Evolutionary conservation across 2,113 vertebrate genomes (phyloP).

Genomic region (Ibidorhyncha struthersii): DNA sequence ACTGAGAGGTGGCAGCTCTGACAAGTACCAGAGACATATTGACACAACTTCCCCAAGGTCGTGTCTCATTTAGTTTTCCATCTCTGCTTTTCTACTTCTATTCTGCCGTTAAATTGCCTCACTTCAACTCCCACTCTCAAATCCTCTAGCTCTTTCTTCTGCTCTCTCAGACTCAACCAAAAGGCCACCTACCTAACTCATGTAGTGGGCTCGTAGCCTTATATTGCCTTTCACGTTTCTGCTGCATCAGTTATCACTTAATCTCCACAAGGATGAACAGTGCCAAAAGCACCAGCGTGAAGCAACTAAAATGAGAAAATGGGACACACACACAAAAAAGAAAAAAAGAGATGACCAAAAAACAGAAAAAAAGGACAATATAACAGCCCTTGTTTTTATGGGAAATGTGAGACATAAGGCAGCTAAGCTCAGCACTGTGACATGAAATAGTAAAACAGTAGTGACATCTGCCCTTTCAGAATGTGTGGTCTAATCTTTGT

Average conservation of each 20-base stretch:
- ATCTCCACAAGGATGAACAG: background rate
- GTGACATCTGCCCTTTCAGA: constrained; percentile 51
- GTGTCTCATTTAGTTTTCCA: background rate
- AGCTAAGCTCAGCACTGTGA: constrained; percentile 48
- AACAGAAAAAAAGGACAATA: background rate
- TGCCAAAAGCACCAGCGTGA: background rate
- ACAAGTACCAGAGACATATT: background rate
- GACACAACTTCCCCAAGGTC: background rate
- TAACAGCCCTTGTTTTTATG: background rate
- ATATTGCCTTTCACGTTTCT: background rate
- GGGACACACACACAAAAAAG: background rate
- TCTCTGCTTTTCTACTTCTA: background rate
- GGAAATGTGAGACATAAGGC: constrained; percentile 33
- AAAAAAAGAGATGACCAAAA: background rate
- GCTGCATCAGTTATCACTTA: background rate
- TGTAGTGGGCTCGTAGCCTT: background rate
- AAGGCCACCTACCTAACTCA: background rate
- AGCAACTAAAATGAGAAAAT: background rate
- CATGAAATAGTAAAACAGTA: constrained; percentile 62
- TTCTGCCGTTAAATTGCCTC: background rate
- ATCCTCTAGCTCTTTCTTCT: background rate
- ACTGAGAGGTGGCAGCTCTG: background rate
- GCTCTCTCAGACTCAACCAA: background rate
- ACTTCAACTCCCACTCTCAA: background rate
- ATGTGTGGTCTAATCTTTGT: constrained; percentile 49